These are phyloP conservation scores for Telenomus remus DNA, from an alignment of 1,140 invertebrate species.

Conservation along the genomic window DNA sequence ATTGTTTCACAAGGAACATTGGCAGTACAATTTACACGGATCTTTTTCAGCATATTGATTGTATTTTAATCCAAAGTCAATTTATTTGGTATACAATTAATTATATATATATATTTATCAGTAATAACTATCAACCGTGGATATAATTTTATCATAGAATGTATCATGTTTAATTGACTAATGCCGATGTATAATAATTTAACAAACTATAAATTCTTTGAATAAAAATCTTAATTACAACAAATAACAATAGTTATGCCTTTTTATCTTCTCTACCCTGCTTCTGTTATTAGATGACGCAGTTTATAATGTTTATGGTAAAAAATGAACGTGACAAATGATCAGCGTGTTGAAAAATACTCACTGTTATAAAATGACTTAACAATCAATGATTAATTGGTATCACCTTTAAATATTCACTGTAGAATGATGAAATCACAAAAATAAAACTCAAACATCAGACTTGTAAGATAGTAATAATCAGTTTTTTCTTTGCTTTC, in stretches of 20 bases:
- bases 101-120: slow-evolving; percentile 32
- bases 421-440: too few relatives aligned
- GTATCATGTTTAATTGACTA: slow-evolving; percentile 44
- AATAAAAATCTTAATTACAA: slow-evolving; percentile 37
- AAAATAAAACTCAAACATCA: too few relatives aligned
- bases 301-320: slow-evolving; percentile 2
- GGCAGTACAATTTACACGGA: too few relatives aligned
- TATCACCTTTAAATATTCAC: too few relatives aligned
- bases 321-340: not conserved
- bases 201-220: slow-evolving; percentile 18
- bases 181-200: slow-evolving; percentile 42
- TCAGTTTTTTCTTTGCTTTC: too few relatives aligned
- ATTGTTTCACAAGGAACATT: too few relatives aligned
- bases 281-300: slow-evolving; percentile 33
- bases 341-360: not conserved
- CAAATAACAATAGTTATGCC: slow-evolving; percentile 36
- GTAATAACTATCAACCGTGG: slow-evolving; percentile 39
- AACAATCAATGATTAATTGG: too few relatives aligned
- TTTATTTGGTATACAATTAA: slow-evolving; percentile 8
- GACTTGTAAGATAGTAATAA: too few relatives aligned
- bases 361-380: too few relatives aligned
- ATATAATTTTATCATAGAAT: slow-evolving; percentile 47
- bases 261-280: slow-evolving; percentile 49
- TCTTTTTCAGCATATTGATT: slow-evolving; percentile 9
- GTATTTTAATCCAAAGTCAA: slow-evolving; percentile 1